Evolutionary conservation across 2,797 vertebrate genomes (phyloP).

Genomic region (Tapera naevia): DNA sequence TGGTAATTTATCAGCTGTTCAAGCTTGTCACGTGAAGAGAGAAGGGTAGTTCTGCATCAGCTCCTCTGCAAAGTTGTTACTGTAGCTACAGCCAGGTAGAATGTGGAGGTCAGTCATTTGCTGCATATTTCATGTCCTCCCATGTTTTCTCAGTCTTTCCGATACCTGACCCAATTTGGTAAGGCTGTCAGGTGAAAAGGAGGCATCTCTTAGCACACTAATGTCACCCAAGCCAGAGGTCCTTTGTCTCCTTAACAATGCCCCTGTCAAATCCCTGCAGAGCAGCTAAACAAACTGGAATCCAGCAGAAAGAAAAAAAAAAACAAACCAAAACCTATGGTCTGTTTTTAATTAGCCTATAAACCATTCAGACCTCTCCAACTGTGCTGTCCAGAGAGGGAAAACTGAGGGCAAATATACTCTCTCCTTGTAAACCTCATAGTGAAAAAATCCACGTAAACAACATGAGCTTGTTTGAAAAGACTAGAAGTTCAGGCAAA

Average conservation of each 20-base stretch:
- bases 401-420: not conserved
- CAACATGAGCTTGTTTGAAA: not conserved
- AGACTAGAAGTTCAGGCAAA: not conserved
- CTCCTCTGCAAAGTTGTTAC: not conserved
- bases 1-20: conserved; percentile 49
- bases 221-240: not conserved
- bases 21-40: conserved; percentile 41
- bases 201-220: not conserved
- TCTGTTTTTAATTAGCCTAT: not conserved
- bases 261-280: not conserved
- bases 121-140: not conserved
- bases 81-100: not conserved
- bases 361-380: not conserved
- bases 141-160: not conserved
- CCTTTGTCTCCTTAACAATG: conserved; percentile 11
- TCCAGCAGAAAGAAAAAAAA: not conserved
- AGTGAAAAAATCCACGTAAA: not conserved
- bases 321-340: not conserved
- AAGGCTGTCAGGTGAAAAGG: conserved; percentile 1
- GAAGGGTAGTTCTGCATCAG: conserved; percentile 48
- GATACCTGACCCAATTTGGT: conserved; percentile 13
- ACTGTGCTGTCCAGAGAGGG: not conserved
- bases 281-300: conserved; percentile 20
- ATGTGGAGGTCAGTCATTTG: not conserved
- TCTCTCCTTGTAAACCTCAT: not conserved